A percentile compares a stretch with the other conserved stretches of the same genome.
Conservation (phyloP, 2,113 vertebrate species). For the Steatornis caripensis region DNA sequence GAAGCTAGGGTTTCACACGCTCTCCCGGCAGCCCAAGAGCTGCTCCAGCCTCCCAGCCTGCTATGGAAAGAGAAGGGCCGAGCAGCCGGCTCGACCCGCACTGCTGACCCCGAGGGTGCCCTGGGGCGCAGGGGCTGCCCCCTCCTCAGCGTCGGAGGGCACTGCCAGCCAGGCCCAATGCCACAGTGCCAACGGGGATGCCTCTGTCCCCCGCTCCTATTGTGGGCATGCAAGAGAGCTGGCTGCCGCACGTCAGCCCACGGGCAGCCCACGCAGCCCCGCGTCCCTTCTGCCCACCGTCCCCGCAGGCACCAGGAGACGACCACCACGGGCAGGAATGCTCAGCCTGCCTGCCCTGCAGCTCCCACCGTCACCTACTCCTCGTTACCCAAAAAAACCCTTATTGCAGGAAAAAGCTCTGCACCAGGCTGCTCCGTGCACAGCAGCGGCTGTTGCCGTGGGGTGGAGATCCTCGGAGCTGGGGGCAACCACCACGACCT, state of each 20-base stretch:
- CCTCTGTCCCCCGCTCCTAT: background rate
- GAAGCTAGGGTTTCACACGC: conserved; percentile 6
- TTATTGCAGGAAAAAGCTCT: background rate
- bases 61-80: background rate
- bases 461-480: background rate
- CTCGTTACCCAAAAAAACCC: accelerated
- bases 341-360: background rate
- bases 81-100: too few relatives aligned
- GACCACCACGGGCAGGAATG: background rate
- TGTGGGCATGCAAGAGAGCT: background rate
- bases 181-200: background rate
- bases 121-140: background rate
- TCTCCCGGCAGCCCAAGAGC: background rate
- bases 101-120: too few relatives aligned
- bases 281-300: background rate
- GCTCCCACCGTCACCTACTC: background rate
- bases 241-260: background rate
- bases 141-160: too few relatives aligned
- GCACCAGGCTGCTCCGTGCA: background rate
- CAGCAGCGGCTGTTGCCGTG: accelerated
- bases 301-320: background rate
- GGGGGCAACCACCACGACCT: background rate
- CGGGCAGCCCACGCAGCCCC: background rate
- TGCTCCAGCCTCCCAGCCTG: background rate
- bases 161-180: background rate